Percentiles rank a stretch among this genome's conserved stretches.
Evolutionary conservation across 2,888 invertebrate species (phyloP).

Genomic region (Rhodophaea formosa): DNA sequence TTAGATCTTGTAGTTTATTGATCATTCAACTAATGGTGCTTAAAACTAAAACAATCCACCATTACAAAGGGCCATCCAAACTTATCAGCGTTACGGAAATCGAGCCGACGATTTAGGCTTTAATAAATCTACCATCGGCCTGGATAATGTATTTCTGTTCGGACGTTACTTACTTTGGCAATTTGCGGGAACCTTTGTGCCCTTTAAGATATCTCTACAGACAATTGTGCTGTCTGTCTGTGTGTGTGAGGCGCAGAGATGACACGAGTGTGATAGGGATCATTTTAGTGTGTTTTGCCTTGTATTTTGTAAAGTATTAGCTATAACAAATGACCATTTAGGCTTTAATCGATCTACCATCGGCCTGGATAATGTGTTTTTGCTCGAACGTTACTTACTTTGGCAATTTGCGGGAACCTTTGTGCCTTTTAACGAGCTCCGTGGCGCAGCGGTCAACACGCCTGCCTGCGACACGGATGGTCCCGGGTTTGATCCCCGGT

Average conservation of each 20-base stretch:
- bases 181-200: constrained; percentile 80
- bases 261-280: constrained; percentile 30
- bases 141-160: constrained; percentile 81
- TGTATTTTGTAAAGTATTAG: too few species aligned
- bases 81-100: constrained; percentile 49
- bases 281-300: constrained; percentile 28
- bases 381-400: constrained; percentile 79
- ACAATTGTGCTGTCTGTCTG: constrained; percentile 66
- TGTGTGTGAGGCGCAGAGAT: constrained; percentile 33
- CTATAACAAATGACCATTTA: too few species aligned
- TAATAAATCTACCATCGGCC: constrained; percentile 69
- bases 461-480: too few species aligned
- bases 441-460: too few species aligned
- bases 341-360: too few species aligned
- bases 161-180: constrained; percentile 79
- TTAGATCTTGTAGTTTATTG: background rate
- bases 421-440: constrained; percentile 79
- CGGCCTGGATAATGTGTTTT: constrained; percentile 79
- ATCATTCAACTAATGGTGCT: constrained; percentile 8
- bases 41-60: constrained; percentile 26
- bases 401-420: constrained; percentile 80
- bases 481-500: too few species aligned
- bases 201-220: constrained; percentile 79
- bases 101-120: constrained; percentile 53
- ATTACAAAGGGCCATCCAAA: constrained; percentile 33